Conservation (phyloP, 2,113 vertebrate genomes). For the Dendropsophus ebraccatus region DNA sequence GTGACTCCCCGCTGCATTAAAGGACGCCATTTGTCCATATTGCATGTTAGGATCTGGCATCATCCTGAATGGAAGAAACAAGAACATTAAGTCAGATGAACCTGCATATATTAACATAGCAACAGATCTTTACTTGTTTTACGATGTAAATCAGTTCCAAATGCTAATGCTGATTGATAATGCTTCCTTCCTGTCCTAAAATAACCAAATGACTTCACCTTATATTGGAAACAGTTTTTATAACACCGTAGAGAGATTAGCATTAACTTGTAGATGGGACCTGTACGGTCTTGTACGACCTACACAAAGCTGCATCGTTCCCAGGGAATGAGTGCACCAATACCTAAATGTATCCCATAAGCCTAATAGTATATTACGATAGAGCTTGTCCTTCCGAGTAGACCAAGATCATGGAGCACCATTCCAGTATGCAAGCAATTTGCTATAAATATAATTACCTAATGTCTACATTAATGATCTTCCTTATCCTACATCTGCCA, state of each 20-base stretch:
- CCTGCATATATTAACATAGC: background rate
- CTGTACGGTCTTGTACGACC: slow-evolving; percentile 45
- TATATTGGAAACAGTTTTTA: background rate
- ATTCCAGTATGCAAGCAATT: background rate
- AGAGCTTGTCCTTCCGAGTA: background rate
- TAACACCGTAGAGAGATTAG: slow-evolving; percentile 19
- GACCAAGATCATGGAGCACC: background rate
- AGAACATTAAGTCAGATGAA: slow-evolving; percentile 5
- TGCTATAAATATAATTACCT: background rate
- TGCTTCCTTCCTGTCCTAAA: slow-evolving; percentile 8
- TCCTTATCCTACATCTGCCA: background rate
- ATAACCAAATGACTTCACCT: slow-evolving; percentile 10
- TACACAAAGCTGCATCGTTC: slow-evolving; percentile 13
- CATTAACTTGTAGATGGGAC: background rate
- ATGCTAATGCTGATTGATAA: background rate
- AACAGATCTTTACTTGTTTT: slow-evolving; percentile 7
- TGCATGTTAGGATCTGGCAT: slow-evolving; percentile 73
- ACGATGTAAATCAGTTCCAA: background rate
- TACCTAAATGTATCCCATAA: background rate
- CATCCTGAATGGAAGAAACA: slow-evolving; percentile 73
- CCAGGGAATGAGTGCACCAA: background rate
- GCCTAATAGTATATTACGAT: background rate
- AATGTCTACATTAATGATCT: background rate
- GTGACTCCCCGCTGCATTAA: slow-evolving; percentile 72
- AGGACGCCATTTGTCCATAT: slow-evolving; percentile 69